Conservation (phyloP, 2,113 vertebrate genomes). For the Leiothrix lutea region DNA sequence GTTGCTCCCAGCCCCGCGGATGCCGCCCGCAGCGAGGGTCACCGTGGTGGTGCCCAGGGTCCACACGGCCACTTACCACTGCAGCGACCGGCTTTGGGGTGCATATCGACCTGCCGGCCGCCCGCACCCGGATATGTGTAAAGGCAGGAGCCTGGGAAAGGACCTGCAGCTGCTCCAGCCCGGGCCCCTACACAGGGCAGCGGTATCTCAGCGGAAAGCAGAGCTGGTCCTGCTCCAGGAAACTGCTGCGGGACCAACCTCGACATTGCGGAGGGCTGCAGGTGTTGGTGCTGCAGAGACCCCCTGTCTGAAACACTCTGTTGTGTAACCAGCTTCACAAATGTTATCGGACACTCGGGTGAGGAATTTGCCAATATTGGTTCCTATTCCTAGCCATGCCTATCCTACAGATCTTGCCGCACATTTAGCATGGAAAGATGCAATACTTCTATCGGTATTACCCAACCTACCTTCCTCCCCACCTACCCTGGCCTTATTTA, state of each 20-base stretch:
- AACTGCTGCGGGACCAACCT: neutral
- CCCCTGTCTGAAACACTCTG: rapidly evolving
- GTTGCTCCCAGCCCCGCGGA: neutral
- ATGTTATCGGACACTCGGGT: rapidly evolving
- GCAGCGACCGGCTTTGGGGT: neutral
- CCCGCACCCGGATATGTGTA: rapidly evolving
- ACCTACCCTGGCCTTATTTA: rapidly evolving
- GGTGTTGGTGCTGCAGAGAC: neutral
- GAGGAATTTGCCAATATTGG: neutral
- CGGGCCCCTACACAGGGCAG: neutral
- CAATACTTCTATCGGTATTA: rapidly evolving
- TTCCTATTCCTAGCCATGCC: neutral
- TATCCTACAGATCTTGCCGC: neutral
- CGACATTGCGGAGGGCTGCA: neutral
- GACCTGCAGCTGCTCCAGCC: too few species aligned
- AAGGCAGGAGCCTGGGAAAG: neutral
- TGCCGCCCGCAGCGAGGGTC: too few species aligned
- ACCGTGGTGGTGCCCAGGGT: too few species aligned
- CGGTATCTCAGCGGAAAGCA: neutral
- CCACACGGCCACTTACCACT: rapidly evolving
- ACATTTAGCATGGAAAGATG: neutral
- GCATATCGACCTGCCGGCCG: neutral
- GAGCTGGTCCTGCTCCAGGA: neutral
- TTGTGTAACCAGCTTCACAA: neutral
- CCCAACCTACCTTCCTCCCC: neutral